Evolutionary conservation across 2,797 vertebrate genomes (phyloP).

Genomic region (Poeciliopsis turneri): DNA sequence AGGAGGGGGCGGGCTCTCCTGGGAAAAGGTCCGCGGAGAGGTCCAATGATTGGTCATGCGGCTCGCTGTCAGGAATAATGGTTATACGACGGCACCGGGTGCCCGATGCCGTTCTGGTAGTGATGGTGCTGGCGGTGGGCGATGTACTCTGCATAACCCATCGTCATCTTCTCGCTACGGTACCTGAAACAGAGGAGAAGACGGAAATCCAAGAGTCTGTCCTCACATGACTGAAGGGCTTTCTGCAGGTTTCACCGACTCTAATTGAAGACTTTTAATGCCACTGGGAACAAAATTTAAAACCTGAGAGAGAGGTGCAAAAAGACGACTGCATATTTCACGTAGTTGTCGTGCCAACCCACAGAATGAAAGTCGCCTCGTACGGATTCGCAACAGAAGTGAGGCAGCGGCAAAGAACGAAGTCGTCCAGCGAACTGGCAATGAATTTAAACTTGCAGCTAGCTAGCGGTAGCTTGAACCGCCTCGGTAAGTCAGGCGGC

Average conservation of each 20-base stretch:
- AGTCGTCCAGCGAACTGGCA: no score
- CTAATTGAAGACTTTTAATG: no score
- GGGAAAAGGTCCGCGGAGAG: conserved; percentile 99
- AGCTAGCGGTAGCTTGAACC: no score
- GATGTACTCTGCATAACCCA: conserved; percentile 99
- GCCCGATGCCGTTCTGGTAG: conserved; percentile 99
- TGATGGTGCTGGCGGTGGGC: conserved; percentile 99
- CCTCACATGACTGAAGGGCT: background rate
- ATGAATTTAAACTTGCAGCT: no score
- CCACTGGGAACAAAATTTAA: no score
- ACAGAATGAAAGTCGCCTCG: no score
- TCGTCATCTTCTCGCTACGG: conserved; percentile 99
- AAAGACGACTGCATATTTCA: background rate
- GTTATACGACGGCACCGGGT: conserved; percentile 99
- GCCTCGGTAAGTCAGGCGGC: no score
- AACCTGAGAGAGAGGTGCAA: background rate
- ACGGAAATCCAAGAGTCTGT: background rate
- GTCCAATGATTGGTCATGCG: conserved; percentile 99
- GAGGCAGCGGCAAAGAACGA: no score
- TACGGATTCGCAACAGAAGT: no score
- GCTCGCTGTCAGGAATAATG: conserved; percentile 99
- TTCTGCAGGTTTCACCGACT: no score
- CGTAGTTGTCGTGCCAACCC: no score
- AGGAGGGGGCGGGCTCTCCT: conserved; percentile 97
- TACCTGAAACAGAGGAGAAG: conserved; percentile 81